Evolutionary conservation across 2,888 invertebrate species (phyloP), one percentile per base, ranked within the genome.

Genomic region (Pardosa pseudoannulata): DNA sequence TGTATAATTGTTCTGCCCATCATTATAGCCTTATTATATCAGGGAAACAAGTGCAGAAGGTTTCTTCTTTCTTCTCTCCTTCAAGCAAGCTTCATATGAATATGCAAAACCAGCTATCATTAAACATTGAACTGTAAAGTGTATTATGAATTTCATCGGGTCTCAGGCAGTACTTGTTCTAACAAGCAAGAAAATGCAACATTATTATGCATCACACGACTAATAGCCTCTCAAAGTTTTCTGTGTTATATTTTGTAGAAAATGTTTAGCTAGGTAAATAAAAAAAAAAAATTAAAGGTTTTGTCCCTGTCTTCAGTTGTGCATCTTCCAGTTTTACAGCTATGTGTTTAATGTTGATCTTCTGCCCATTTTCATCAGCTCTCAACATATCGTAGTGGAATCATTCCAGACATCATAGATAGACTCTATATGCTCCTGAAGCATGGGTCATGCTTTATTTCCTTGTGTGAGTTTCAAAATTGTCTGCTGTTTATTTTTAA

Each of bases 21-120:
- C 62, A 86, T 68, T 86, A 79, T 79, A 79, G 79, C 86, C 86
- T 79, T 86, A 86, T 56, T 79, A 79, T 86, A 86, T 79, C 86
- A 86, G 86, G 79, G 86, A 86, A 86, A 79, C 79, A 85, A 79
- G 56, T 72, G 72, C 73, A 86, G 74, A 70, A 68, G 56, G 28
- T 74, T 70, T 86, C 64, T 74, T 74, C 74, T 79, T 74, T 79
- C 70, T 39, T 86, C 70, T 74, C 23, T 65, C 85, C n/a, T 68
- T 28, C n/a, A n/a, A 79, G 28, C 32, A 74, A 74, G 65, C 50
- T 50, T 75, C 74, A 64, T 75, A 39, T 67, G n/a, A 64, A 75
- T 29, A 68, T 29, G 31, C 36, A 75, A 83, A 71, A 67, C 9
- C 56, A 50, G 6, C 31, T 78, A 76, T 64, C 64, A 62, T 39